Conservation (phyloP, 2,797 vertebrate species). For the Accipiter badius region DNA sequence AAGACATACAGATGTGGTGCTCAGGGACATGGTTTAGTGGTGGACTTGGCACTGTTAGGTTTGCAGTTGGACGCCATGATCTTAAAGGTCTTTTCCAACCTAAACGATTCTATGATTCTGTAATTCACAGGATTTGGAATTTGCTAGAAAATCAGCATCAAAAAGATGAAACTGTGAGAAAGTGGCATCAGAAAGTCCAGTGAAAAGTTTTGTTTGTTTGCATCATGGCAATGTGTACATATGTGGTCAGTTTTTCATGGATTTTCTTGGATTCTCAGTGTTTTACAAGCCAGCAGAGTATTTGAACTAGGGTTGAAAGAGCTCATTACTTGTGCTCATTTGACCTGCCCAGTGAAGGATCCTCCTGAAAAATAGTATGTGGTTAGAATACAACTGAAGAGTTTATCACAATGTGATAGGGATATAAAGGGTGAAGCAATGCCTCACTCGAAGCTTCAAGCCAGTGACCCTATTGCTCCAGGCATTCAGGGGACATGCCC, state of each 20-base stretch:
- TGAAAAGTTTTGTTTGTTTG: background rate
- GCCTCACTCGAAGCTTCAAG: background rate
- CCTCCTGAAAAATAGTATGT: background rate
- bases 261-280: background rate
- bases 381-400: background rate
- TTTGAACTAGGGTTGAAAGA: background rate
- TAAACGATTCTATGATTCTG: background rate
- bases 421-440: background rate
- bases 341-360: background rate
- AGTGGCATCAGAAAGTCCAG: background rate
- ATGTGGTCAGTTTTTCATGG: accelerated
- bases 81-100: background rate
- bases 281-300: background rate
- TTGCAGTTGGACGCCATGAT: background rate
- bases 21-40: background rate
- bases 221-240: background rate
- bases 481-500: background rate
- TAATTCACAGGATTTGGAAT: background rate
- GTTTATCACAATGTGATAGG: background rate
- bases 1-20: background rate
- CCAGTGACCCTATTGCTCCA: background rate
- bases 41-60: background rate
- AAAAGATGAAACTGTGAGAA: background rate
- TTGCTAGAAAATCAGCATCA: background rate
- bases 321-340: background rate